A percentile compares a stretch with the other conserved stretches of the same genome.
Conservation (phyloP, 2,113 vertebrate genomes). For the Datnioides undecimradiatus region DNA sequence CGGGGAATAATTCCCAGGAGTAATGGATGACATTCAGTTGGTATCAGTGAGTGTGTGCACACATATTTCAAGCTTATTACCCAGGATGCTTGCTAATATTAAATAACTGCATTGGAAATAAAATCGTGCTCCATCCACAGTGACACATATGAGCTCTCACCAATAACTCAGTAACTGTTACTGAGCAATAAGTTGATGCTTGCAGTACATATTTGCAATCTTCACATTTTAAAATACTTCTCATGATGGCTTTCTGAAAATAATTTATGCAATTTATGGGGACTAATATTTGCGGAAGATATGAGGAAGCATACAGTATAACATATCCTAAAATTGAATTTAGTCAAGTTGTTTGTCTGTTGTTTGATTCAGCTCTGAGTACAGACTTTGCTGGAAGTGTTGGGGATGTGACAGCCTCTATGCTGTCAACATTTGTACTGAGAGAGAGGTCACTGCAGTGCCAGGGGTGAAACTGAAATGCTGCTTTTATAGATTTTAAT, state of each 20-base stretch:
- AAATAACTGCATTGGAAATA: slow-evolving; percentile 18
- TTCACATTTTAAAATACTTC: neutral
- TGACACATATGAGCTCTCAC: neutral
- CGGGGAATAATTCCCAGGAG: slow-evolving; percentile 1
- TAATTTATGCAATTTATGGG: neutral
- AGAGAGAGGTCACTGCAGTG: neutral
- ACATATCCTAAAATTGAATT: neutral
- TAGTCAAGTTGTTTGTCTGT: neutral
- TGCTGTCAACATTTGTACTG: neutral
- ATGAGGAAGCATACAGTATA: neutral
- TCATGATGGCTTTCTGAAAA: neutral
- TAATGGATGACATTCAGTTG: slow-evolving; percentile 15
- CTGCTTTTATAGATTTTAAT: slow-evolving; percentile 20
- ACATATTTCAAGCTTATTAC: slow-evolving; percentile 12
- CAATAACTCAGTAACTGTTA: neutral
- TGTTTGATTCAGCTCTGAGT: slow-evolving; percentile 5
- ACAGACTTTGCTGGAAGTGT: neutral
- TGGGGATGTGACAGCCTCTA: neutral
- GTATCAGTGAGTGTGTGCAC: neutral
- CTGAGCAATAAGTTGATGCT: slow-evolving; percentile 13
- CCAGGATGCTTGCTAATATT: slow-evolving; percentile 13
- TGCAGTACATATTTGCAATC: neutral
- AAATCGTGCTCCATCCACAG: slow-evolving; percentile 6
- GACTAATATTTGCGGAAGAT: neutral
- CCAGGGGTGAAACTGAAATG: slow-evolving; percentile 1